A percentile compares a stretch with the other conserved stretches of the same genome.
Conservation (phyloP, 2,113 vertebrate species). For the Gymnogyps californianus region DNA sequence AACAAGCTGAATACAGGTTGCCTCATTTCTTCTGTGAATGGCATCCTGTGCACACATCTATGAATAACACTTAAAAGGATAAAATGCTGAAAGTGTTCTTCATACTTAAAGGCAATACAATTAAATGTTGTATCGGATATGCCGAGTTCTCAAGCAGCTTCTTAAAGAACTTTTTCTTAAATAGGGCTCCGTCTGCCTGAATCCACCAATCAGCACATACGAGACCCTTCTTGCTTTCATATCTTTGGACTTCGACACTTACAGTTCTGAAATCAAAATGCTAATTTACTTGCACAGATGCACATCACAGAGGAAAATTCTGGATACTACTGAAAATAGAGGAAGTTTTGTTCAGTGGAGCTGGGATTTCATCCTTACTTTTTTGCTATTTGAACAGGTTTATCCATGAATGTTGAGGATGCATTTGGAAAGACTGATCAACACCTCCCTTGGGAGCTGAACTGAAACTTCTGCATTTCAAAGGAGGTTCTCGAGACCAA, state of each 20-base stretch:
- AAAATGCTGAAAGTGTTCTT: not conserved
- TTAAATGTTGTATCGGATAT: not conserved
- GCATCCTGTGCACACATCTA: not conserved
- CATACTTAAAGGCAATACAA: not conserved
- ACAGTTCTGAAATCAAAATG: not conserved
- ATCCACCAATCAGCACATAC: not conserved
- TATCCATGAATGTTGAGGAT: rapidly evolving
- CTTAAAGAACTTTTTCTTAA: not conserved
- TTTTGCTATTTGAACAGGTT: not conserved
- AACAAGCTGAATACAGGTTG: not conserved
- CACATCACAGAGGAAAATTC: not conserved
- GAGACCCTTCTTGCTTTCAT: not conserved
- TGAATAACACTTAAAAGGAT: not conserved
- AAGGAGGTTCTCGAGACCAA: not conserved
- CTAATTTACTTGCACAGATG: not conserved
- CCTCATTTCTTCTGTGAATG: not conserved
- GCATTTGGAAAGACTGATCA: not conserved
- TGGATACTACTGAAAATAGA: not conserved
- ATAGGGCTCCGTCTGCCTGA: not conserved
- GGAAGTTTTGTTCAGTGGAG: not conserved
- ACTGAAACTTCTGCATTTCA: not conserved
- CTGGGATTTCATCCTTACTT: not conserved
- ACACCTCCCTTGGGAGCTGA: not conserved
- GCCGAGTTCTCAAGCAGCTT: not conserved
- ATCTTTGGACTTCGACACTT: not conserved